Percentiles rank a stretch among this genome's conserved stretches.
These are phyloP conservation scores for Albula glossodonta DNA, from an alignment of 2,113 vertebrate genomes.

Conservation along the genomic window DNA sequence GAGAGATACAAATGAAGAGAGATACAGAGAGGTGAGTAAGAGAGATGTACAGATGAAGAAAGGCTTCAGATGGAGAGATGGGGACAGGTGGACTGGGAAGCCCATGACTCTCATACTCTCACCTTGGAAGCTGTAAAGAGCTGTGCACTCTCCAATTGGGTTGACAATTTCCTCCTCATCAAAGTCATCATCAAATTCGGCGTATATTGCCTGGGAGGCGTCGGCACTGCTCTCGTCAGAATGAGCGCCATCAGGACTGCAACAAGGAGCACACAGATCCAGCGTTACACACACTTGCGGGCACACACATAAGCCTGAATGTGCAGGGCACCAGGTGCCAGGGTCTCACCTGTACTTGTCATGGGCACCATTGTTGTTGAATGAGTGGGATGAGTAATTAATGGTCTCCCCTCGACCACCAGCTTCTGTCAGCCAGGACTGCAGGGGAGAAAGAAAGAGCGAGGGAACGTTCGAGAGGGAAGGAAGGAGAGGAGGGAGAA, in stretches of 20 bases:
- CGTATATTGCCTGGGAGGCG: slow-evolving; percentile 77
- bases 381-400: slow-evolving; percentile 65
- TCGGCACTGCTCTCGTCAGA: slow-evolving; percentile 76
- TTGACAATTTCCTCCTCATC: slow-evolving; percentile 75
- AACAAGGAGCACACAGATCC: background rate
- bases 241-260: slow-evolving; percentile 75
- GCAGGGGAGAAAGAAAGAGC: slow-evolving; percentile 1
- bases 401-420: slow-evolving; percentile 74
- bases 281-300: background rate
- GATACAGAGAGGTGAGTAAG: background rate
- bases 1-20: too few species aligned
- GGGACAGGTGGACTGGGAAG: background rate
- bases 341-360: slow-evolving; percentile 73
- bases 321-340: background rate
- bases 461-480: background rate
- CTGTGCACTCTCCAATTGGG: slow-evolving; percentile 82
- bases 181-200: slow-evolving; percentile 87
- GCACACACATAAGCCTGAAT: background rate
- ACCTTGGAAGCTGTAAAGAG: slow-evolving; percentile 89
- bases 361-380: slow-evolving; percentile 74
- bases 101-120: background rate
- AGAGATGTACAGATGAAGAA: background rate
- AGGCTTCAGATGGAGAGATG: background rate
- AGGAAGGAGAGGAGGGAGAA: background rate
- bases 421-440: slow-evolving; percentile 82